Conservation (phyloP, 2,888 invertebrate species). For the Rhagium mordax region DNA sequence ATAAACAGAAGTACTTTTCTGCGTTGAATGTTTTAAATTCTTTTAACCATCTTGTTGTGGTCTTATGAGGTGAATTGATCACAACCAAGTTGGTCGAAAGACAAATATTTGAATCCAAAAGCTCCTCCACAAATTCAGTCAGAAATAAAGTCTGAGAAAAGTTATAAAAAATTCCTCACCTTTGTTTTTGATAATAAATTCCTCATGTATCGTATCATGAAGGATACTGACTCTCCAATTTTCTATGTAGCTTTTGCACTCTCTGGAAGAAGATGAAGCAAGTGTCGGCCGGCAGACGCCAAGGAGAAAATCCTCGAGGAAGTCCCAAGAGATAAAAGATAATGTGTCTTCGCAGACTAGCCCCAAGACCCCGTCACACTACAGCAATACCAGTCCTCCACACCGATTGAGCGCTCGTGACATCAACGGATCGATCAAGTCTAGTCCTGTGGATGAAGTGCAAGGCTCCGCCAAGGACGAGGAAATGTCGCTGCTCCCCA, state of each 20-base stretch:
- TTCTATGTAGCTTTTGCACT: constrained; percentile 78
- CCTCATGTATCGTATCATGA: no score
- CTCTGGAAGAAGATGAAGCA: constrained; percentile 82
- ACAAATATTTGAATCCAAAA: no score
- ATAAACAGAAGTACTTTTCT: no score
- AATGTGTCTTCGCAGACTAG: constrained; percentile 43
- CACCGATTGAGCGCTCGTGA: constrained; percentile 58
- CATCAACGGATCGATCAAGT: constrained; percentile 64
- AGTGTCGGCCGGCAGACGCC: constrained; percentile 68
- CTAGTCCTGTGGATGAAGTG: constrained; percentile 58
- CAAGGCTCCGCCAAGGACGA: constrained; percentile 58
- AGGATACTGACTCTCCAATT: background rate
- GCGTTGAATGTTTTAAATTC: no score
- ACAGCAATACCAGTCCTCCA: constrained; percentile 62
- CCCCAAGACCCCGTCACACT: constrained; percentile 62
- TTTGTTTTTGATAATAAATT: no score
- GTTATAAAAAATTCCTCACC: no score
- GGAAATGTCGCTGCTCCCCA: constrained; percentile 64
- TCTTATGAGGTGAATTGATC: no score
- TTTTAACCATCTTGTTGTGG: no score
- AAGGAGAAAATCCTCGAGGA: constrained; percentile 57
- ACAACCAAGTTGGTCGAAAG: no score
- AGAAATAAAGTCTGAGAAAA: no score
- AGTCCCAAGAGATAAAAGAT: constrained; percentile 44
- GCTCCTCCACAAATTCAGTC: no score